Evolutionary conservation across 2,113 vertebrate species (phyloP).

Genomic region (Pterocles gutturalis): DNA sequence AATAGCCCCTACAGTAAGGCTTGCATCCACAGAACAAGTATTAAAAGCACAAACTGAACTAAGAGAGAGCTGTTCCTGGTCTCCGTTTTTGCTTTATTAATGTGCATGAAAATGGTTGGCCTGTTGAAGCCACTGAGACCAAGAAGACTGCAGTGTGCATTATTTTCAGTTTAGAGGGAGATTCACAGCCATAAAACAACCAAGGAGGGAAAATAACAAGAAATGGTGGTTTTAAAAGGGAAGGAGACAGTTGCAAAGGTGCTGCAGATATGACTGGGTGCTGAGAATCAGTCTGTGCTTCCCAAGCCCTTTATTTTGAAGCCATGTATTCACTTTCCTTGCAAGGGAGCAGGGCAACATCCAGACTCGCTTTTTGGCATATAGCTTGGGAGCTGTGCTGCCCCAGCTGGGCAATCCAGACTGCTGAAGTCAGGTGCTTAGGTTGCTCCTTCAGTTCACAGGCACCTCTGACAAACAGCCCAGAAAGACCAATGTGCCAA

Average conservation of each 20-base stretch:
- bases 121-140: not conserved
- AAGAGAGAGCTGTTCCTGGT: not conserved
- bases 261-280: not conserved
- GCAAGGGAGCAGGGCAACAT: not conserved
- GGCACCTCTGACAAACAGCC: slow-evolving; percentile 11
- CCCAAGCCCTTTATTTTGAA: not conserved
- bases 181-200: not conserved
- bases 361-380: not conserved
- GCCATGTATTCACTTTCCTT: not conserved
- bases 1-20: slow-evolving; percentile 41
- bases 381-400: not conserved
- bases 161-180: slow-evolving; percentile 10
- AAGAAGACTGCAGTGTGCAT: not conserved
- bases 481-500: not conserved
- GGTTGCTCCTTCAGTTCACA: slow-evolving; percentile 16
- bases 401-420: not conserved
- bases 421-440: slow-evolving; percentile 43
- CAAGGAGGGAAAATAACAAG: not conserved
- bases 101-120: slow-evolving; percentile 29
- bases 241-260: not conserved
- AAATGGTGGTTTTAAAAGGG: not conserved
- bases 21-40: slow-evolving; percentile 5
- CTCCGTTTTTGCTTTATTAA: slow-evolving; percentile 25
- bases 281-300: not conserved
- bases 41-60: slow-evolving; percentile 35